Conservation (phyloP, 2,888 invertebrate species). For the Chorisops tibialis region DNA sequence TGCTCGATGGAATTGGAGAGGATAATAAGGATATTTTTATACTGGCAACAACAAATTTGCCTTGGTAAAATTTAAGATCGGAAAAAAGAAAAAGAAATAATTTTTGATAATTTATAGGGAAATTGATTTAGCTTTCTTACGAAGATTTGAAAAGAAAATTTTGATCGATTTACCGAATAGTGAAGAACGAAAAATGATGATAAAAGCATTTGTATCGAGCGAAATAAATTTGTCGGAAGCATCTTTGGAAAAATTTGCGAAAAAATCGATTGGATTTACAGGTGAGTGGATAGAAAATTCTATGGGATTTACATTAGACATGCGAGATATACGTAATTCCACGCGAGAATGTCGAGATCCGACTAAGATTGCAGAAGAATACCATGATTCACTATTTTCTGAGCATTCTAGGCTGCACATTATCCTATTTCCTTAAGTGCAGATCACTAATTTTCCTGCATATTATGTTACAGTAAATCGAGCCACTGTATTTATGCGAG, state of each 20-base stretch:
- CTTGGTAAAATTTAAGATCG: slow-evolving; percentile 62
- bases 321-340: too few relatives aligned
- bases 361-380: too few relatives aligned
- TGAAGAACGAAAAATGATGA: slow-evolving; percentile 65
- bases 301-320: too few relatives aligned
- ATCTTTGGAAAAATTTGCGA: slow-evolving; percentile 52
- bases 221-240: slow-evolving; percentile 38
- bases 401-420: too few relatives aligned
- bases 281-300: too few relatives aligned
- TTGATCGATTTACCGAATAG: slow-evolving; percentile 72
- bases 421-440: too few relatives aligned
- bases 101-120: slow-evolving; percentile 57
- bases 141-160: slow-evolving; percentile 84
- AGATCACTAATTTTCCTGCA: too few relatives aligned
- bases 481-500: too few relatives aligned
- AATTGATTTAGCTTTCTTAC: slow-evolving; percentile 80
- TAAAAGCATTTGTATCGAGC: slow-evolving; percentile 60
- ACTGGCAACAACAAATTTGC: slow-evolving; percentile 85
- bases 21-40: slow-evolving; percentile 63
- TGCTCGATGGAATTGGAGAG: slow-evolving; percentile 74
- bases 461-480: too few relatives aligned
- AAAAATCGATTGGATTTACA: slow-evolving; percentile 71
- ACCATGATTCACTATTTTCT: too few relatives aligned
- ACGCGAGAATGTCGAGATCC: too few relatives aligned
- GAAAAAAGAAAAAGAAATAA: not conserved